phyloP scores from a whole-genome alignment of 92 coral and sea anemone species.

The Virgularia gustaviana region DNA sequence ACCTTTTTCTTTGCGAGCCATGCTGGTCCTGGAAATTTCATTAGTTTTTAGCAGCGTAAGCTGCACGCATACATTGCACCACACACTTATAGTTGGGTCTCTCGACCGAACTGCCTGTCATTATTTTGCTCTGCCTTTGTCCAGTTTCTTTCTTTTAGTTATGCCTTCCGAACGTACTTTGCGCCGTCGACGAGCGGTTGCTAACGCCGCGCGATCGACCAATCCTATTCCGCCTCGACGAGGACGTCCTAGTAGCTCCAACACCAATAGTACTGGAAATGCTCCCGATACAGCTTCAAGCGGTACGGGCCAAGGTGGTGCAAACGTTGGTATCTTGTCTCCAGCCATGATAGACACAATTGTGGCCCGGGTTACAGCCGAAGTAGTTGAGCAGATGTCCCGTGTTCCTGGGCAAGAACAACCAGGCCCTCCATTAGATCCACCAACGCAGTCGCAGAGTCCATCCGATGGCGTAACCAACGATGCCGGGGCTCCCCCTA shows the following conservation, averaged over 20 bases:
- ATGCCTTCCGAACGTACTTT: conserved; percentile 8
- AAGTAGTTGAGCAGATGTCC: neutral
- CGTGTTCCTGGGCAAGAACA: neutral
- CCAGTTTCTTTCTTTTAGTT: neutral
- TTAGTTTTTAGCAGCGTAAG: no score
- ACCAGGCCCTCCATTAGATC: neutral
- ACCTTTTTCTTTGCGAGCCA: no score
- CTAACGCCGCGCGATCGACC: neutral
- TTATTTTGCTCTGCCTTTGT: no score
- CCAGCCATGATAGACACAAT: neutral
- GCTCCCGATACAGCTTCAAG: neutral
- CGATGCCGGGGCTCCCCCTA: no score
- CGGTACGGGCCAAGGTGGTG: neutral
- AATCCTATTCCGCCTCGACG: neutral
- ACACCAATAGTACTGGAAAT: neutral
- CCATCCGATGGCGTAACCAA: neutral
- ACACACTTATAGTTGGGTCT: no score
- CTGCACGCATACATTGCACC: no score
- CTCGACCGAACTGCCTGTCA: no score
- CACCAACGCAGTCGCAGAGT: neutral
- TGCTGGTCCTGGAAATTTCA: no score
- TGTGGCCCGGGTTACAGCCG: neutral
- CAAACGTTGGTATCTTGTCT: neutral
- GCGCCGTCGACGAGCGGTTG: conserved; percentile 4
- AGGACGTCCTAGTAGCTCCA: neutral